phyloP scores from a whole-genome alignment of 2,797 vertebrate genomes.

The Pseudomugil tenellus region DNA sequence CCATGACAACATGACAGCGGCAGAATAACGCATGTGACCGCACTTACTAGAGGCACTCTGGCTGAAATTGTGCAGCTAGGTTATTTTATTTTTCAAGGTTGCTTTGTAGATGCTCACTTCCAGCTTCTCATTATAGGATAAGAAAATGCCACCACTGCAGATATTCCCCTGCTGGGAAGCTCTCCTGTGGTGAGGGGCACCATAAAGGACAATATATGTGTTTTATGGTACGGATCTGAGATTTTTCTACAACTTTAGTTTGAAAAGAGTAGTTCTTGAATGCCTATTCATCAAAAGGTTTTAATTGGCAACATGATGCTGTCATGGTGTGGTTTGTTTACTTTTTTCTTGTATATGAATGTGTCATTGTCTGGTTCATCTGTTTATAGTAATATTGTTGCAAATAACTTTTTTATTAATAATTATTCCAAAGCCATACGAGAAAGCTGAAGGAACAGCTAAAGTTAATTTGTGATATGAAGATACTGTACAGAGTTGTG shows the following conservation, averaged over 20 bases:
- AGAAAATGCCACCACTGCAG: constrained; percentile 49
- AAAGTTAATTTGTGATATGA: background rate
- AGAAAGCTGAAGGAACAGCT: background rate
- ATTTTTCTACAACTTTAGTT: constrained; percentile 19
- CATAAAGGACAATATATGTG: constrained; percentile 13
- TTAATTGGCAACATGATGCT: constrained; percentile 6
- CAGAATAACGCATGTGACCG: constrained; percentile 18
- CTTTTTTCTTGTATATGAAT: background rate
- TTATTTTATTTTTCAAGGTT: constrained; percentile 40
- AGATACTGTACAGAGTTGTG: background rate
- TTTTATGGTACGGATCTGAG: background rate
- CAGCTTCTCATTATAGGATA: constrained; percentile 27
- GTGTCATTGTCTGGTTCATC: background rate
- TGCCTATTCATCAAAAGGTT: constrained; percentile 16
- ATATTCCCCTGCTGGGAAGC: constrained; percentile 6
- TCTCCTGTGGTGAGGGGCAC: constrained; percentile 28
- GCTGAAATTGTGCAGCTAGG: constrained; percentile 36
- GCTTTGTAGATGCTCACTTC: constrained; percentile 35
- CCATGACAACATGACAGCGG: constrained; percentile 14
- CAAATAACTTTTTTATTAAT: background rate
- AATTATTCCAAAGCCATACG: background rate
- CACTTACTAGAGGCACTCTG: constrained; percentile 18
- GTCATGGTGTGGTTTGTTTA: background rate
- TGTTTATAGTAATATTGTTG: background rate
- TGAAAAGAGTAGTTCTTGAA: constrained; percentile 4